These are phyloP conservation scores for Periophthalmus magnuspinnatus DNA, from an alignment of 2,797 vertebrate species.

Conservation along the genomic window DNA sequence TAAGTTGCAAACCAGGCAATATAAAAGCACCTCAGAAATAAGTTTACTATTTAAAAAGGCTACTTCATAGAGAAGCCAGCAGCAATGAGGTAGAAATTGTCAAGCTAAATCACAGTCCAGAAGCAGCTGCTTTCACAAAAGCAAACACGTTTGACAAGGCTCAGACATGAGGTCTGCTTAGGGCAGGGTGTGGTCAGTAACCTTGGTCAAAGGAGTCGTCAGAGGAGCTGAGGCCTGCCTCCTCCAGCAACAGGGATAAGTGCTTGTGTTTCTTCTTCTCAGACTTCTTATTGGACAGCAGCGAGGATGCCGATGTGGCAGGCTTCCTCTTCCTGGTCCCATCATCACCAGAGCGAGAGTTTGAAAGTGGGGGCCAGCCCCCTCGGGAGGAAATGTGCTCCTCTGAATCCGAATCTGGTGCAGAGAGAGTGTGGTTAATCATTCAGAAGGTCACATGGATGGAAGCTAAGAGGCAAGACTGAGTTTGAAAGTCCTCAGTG, in stretches of 20 bases:
- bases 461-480: conserved; percentile 25
- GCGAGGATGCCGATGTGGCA: conserved; percentile 66
- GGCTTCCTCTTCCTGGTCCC: conserved; percentile 76
- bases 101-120: conserved; percentile 59
- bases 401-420: conserved; percentile 94
- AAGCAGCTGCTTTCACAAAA: conserved; percentile 50
- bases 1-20: conserved; percentile 75
- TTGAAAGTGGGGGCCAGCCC: conserved; percentile 84
- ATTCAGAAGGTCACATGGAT: conserved; percentile 10
- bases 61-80: conserved; percentile 69
- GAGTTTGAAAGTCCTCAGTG: conserved; percentile 11
- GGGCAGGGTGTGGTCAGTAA: conserved; percentile 85
- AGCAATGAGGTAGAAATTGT: conserved; percentile 69
- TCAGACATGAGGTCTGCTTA: conserved; percentile 44
- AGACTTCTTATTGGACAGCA: conserved; percentile 77
- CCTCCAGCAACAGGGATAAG: conserved; percentile 92
- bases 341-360: conserved; percentile 61
- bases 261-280: conserved; percentile 91
- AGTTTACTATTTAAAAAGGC: conserved; percentile 64
- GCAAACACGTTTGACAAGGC: conserved; percentile 52
- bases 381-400: conserved; percentile 84
- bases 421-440: conserved; percentile 56
- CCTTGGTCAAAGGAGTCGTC: conserved; percentile 99
- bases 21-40: conserved; percentile 68
- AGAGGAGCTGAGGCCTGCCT: conserved; percentile 90